Percentiles rank a stretch among this genome's conserved stretches.
phyloP scores from a whole-genome alignment of 2,888 invertebrate genomes.

The Torymus auratus region DNA sequence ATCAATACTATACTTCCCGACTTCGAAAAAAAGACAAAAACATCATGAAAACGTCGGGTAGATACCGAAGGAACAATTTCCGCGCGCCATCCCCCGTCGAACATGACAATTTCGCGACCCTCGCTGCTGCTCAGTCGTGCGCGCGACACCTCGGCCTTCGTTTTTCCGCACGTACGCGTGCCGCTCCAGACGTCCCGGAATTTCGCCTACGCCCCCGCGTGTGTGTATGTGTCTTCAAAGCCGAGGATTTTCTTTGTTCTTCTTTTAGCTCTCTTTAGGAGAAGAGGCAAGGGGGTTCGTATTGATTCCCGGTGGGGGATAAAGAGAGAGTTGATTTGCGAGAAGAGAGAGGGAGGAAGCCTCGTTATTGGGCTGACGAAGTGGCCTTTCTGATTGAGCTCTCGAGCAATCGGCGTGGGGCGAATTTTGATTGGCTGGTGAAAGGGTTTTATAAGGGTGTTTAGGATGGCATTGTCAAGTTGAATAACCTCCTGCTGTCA shows the following conservation, averaged over 20 bases:
- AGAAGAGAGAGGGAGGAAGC: no score
- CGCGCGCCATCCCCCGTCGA: background rate
- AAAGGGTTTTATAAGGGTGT: no score
- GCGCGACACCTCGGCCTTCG: conserved; percentile 48
- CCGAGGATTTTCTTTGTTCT: conserved; percentile 11
- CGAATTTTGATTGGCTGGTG: no score
- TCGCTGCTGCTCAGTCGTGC: conserved; percentile 41
- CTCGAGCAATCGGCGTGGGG: no score
- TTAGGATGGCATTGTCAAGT: no score
- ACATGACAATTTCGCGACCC: background rate
- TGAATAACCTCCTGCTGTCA: no score
- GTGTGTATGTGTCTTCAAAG: no score
- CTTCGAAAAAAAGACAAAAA: no score
- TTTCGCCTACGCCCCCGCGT: background rate
- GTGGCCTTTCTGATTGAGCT: no score
- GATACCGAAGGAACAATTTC: background rate
- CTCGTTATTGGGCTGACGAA: no score
- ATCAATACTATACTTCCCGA: no score
- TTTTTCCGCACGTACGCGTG: conserved; percentile 48
- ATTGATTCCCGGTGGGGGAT: background rate
- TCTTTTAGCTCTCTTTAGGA: conserved; percentile 4
- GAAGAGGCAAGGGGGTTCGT: background rate
- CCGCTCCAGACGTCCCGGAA: conserved; percentile 13
- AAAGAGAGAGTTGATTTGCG: conserved; percentile 22
- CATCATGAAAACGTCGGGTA: no score